Base-by-base conservation (phyloP, 2,113 vertebrate genomes). In the Alethe diademata region DNA sequence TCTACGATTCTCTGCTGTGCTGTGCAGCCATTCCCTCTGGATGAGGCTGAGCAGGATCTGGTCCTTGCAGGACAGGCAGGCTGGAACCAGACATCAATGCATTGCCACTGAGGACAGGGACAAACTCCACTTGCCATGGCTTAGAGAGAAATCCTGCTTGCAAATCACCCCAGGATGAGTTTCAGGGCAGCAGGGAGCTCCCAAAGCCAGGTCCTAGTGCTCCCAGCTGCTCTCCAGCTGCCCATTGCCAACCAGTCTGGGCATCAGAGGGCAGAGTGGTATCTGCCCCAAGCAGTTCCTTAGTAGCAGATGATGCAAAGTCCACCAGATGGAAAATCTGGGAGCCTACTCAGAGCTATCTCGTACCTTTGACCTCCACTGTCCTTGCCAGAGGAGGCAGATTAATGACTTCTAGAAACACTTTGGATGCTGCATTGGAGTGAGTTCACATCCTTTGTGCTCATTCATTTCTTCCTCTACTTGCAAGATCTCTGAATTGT, bases 391-490 rank as follows among this genome's bases (percentile, higher is more conserved):
- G 13, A 8, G 22, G 12, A 70, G 16, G 54, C 58, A 90, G 20
- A 86, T 36, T 79, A 31, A 71, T 10, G 50, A 38, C 40, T 92
- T 54, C 72, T 62, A 90, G 74, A 42, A 94, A 90, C 6, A 3
- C 42, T 64, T 28, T 8, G 54, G 42, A 11, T 57, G 26, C 26
- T 17, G 33, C 60, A 9, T 6, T 1, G 0, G 57, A 29, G 14
- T 94, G 95, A 97, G 51, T 76, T 86, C 95, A 95, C 36, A 83
- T 90, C 94, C 94, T 92, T 86, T 67, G 75, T 58, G 47, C 43
- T 90, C 67, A 43, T 54, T 88, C 70, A 75, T 36, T 90, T 66
- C 26, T 93, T 96, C 67, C 35, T 19, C 15, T 33, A 2, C 48
- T 50, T 86, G 92, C 56, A 94, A 90, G 67, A 73, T 33, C 51